Evolutionary conservation across 2,888 invertebrate species (phyloP), one percentile per base, ranked within the genome.

Genomic region (Neoaliturus tenellus): DNA sequence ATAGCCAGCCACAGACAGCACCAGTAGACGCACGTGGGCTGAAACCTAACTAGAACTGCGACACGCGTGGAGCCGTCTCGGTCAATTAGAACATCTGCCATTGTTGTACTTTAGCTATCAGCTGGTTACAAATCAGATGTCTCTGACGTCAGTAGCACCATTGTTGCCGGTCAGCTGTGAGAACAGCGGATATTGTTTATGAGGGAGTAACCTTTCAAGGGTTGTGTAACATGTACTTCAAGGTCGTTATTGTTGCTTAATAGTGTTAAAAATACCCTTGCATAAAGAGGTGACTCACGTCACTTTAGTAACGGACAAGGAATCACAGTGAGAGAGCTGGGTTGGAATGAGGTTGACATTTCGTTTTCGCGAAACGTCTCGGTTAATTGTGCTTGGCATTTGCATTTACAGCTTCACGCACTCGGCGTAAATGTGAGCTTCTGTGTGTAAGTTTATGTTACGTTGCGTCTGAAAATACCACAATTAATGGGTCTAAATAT

Each of bases 91-190:
- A 62, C 62, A 62, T 62, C 62, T 39, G 73, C 73, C 73, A 44
- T 44, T 78, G 78, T 55, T 78, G 35, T 20, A 75, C 23, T 73
- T 69, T 41, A 35, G n/a, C 73, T 20, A 73, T 67, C 73, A 41
- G 73, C 73, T 28, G 73, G 78, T 78, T 78, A 78, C 78, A 78
- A 78, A 55, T 78, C 78, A 78, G 78, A 51, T 78, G 78, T 25
- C 33, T 33, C 31, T 78, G 78, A 78, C 78, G 78, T 78, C 78
- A 78, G 39, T 58, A 28, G 25, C 48, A 17, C 39, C 78, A 78
- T 51, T 55, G 55, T 78, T 33, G 78, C 31, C 48, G 23, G 31
- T 78, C 55, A 78, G 78, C 75, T 75, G 75, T 35, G 55, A 33
- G 51, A 55, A 55, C 31, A 48, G 75, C 73, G 17, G 55, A 28